These are phyloP conservation scores for Drosophila cracens DNA, from an alignment of 2,888 invertebrate species.

Conservation along the genomic window DNA sequence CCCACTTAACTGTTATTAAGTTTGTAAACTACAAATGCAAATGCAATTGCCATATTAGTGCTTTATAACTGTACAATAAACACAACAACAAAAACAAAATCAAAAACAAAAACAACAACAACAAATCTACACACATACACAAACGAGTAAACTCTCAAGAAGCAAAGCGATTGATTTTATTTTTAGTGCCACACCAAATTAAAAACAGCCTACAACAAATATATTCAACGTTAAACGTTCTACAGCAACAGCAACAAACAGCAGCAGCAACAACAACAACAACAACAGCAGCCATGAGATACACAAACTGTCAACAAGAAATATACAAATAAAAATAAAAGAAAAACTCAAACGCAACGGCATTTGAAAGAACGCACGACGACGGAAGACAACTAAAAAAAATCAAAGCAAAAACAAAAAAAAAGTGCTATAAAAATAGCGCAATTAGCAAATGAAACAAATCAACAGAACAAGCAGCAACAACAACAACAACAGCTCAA, in stretches of 20 bases:
- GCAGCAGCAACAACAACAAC: constrained; percentile 42
- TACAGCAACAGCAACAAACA: constrained; percentile 39
- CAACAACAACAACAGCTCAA: constrained; percentile 21
- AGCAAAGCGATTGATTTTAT: constrained; percentile 79
- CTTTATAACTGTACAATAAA: constrained; percentile 81
- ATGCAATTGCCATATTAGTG: constrained; percentile 76
- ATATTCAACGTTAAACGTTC: constrained; percentile 65
- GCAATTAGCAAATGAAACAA: constrained; percentile 72
- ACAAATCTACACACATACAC: constrained; percentile 20
- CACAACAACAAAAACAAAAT: constrained; percentile 32
- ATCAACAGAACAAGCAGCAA: constrained; percentile 10
- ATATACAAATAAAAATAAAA: constrained; percentile 18
- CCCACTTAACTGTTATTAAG: constrained; percentile 55
- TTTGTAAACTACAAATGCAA: constrained; percentile 51
- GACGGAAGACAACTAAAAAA: constrained; percentile 19
- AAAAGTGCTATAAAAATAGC: constrained; percentile 65
- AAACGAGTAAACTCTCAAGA: constrained; percentile 33
- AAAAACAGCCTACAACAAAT: constrained; percentile 30
- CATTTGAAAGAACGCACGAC: constrained; percentile 57
- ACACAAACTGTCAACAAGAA: constrained; percentile 65
- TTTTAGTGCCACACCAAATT: constrained; percentile 67
- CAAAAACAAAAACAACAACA: constrained; percentile 20
- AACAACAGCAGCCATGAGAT: constrained; percentile 32
- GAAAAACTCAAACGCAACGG: constrained; percentile 52
- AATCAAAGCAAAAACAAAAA: not conserved